Conservation (phyloP, 2,113 vertebrate species). For the Sardina pilchardus region DNA sequence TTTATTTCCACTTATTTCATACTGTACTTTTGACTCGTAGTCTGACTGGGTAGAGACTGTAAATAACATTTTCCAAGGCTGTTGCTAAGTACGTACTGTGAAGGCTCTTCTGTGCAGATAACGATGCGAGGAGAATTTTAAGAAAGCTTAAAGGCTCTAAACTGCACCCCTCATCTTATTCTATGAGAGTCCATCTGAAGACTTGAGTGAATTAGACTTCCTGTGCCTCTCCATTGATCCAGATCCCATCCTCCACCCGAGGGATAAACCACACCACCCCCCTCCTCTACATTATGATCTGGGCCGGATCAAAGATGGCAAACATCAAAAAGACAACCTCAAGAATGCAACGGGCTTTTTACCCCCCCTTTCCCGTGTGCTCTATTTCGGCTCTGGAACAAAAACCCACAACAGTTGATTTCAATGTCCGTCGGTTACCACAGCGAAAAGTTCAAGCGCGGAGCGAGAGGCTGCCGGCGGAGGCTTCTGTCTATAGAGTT, state of each 20-base stretch:
- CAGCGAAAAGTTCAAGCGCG: constrained; percentile 28
- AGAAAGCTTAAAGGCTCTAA: neutral
- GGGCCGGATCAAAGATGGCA: constrained; percentile 49
- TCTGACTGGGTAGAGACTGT: no score
- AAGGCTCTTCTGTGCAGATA: neutral
- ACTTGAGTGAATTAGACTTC: neutral
- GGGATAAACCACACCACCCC: constrained; percentile 42
- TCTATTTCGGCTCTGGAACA: constrained; percentile 40
- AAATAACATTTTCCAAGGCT: neutral
- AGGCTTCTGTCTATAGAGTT: constrained; percentile 1
- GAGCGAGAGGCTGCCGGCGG: constrained; percentile 22
- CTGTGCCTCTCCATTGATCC: neutral
- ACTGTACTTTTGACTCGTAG: no score
- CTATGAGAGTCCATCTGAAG: neutral
- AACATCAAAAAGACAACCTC: constrained; percentile 49
- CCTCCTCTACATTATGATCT: constrained; percentile 42
- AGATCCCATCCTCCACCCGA: constrained; percentile 30
- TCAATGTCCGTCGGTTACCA: constrained; percentile 33
- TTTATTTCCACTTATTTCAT: neutral
- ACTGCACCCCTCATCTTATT: neutral
- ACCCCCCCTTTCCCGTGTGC: constrained; percentile 11
- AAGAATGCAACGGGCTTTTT: constrained; percentile 29
- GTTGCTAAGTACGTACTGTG: neutral
- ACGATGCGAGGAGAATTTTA: neutral
- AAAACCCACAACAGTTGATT: constrained; percentile 16